Conservation (phyloP, 2,113 vertebrate genomes). For the Pseudolaguvia tuberculata region DNA sequence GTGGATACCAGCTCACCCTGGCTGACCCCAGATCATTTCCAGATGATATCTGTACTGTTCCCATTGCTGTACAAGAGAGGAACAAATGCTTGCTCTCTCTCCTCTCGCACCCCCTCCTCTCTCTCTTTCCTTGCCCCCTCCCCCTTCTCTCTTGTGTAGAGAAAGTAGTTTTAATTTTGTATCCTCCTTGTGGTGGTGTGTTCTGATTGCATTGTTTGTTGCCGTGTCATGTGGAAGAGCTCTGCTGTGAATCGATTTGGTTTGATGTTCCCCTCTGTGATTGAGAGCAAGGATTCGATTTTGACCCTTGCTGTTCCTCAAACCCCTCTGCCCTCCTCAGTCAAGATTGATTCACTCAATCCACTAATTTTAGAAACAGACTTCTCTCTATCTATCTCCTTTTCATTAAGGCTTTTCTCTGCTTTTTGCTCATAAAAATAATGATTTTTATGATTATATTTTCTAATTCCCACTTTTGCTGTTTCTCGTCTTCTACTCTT, state of each 20-base stretch:
- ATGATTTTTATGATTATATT: too few relatives aligned
- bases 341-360: slow-evolving; percentile 9
- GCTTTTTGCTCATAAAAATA: too few relatives aligned
- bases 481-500: too few relatives aligned
- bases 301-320: not conserved
- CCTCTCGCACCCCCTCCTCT: not conserved
- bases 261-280: not conserved
- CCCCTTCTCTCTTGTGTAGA: too few relatives aligned
- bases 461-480: too few relatives aligned
- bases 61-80: too few relatives aligned
- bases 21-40: not conserved
- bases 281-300: not conserved
- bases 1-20: not conserved
- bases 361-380: slow-evolving; percentile 11
- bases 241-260: not conserved
- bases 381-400: not conserved
- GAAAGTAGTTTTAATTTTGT: not conserved
- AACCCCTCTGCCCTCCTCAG: slow-evolving; percentile 8
- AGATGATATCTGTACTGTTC: not conserved
- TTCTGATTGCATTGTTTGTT: not conserved
- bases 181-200: not conserved
- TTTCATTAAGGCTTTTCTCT: slow-evolving; percentile 19
- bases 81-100: not conserved
- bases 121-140: not conserved
- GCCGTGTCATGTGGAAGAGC: not conserved